phyloP scores from a whole-genome alignment of 1,140 invertebrate species.

The Microplitis demolitor region DNA sequence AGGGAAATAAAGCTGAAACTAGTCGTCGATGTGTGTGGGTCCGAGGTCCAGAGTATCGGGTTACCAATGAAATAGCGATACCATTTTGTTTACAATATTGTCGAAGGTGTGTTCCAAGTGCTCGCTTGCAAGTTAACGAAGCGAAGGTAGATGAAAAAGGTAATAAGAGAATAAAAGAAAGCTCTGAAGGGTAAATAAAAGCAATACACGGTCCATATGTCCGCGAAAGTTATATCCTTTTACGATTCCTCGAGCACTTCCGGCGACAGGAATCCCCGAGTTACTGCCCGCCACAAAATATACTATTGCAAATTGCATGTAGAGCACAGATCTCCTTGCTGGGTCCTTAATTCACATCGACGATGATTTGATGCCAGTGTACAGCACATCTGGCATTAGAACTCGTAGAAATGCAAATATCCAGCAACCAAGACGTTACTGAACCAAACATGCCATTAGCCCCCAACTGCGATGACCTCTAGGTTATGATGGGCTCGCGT shows the following conservation, averaged over 20 bases:
- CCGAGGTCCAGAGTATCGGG: slow-evolving; percentile 48
- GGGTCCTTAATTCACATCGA: no score
- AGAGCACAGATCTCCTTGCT: no score
- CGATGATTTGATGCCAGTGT: no score
- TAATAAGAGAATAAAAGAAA: slow-evolving; percentile 5
- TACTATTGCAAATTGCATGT: slow-evolving; percentile 6
- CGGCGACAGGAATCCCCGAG: neutral
- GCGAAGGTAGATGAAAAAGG: slow-evolving; percentile 4
- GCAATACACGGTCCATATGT: slow-evolving; percentile 38
- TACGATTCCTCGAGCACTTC: slow-evolving; percentile 8
- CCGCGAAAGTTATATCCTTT: slow-evolving; percentile 43
- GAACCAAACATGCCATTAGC: slow-evolving; percentile 40
- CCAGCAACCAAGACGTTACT: slow-evolving; percentile 23
- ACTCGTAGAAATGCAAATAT: slow-evolving; percentile 49
- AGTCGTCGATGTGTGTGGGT: slow-evolving; percentile 55
- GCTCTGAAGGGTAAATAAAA: slow-evolving; percentile 41
- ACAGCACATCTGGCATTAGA: slow-evolving; percentile 20
- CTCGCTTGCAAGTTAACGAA: slow-evolving; percentile 16
- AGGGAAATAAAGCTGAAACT: slow-evolving; percentile 14
- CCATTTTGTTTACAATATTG: slow-evolving; percentile 63
- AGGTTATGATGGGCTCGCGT: slow-evolving; percentile 59
- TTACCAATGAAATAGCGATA: slow-evolving; percentile 62
- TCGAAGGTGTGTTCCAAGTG: slow-evolving; percentile 40
- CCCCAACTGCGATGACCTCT: slow-evolving; percentile 43
- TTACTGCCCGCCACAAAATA: neutral